Evolutionary conservation across 2,113 vertebrate species (phyloP).

Genomic region (Leptobrachium leishanense): DNA sequence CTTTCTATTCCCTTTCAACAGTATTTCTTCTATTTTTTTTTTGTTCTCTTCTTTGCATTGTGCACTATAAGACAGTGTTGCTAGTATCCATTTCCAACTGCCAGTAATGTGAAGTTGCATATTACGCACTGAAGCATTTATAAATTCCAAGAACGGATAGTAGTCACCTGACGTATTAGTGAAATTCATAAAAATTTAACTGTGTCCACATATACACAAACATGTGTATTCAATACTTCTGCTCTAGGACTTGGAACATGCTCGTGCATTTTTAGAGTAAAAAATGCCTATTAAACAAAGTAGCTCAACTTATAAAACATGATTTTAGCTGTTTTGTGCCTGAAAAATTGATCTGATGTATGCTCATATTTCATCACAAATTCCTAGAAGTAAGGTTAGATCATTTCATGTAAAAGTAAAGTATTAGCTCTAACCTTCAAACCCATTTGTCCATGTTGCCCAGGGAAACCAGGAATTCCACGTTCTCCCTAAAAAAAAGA

Average conservation of each 20-base stretch:
- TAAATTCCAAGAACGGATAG: too few species aligned
- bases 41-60: too few species aligned
- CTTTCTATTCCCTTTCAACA: too few species aligned
- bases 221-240: background rate
- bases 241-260: background rate
- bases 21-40: too few species aligned
- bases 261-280: too few species aligned
- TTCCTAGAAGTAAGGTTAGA: background rate
- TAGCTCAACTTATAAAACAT: background rate
- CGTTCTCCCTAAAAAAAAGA: constrained; percentile 75
- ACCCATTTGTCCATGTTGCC: constrained; percentile 78
- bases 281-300: background rate
- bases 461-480: constrained; percentile 84
- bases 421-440: constrained; percentile 78
- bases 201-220: background rate
- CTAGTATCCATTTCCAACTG: too few species aligned
- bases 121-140: too few species aligned
- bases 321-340: background rate
- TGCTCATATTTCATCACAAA: background rate
- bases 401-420: background rate
- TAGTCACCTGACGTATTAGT: background rate
- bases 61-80: too few species aligned
- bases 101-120: too few species aligned
- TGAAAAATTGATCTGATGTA: background rate
- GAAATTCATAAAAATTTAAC: background rate